Evolutionary conservation across 2,888 invertebrate species (phyloP), one percentile per base, ranked within the genome.

Genomic region (Drosophila sordidula): DNA sequence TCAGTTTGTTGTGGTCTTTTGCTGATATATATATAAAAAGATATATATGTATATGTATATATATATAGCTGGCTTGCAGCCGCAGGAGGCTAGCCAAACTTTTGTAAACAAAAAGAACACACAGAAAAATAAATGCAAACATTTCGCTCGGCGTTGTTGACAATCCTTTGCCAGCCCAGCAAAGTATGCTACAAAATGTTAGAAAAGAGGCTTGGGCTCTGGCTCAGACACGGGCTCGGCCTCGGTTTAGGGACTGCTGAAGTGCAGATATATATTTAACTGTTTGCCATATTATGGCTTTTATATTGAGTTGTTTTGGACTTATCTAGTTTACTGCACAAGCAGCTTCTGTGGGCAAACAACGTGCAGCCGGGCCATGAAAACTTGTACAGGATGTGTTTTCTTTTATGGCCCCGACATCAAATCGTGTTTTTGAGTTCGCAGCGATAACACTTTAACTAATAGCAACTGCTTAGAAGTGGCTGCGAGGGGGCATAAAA

Each of bases 251-350:
- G 11, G 14, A 5, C 14, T 18, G 39, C 16, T 55, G 49, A 42
- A 26, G 54, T 16, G 34, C 12, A 61, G 54, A 74, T 64, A 78
- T 63, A 51, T 75, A 52, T 78, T 79, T 87, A 82, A 86, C 83
- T 79, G 83, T 75, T 86, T 89, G 88, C 73, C 69, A 72, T 89
- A 86, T 86, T 86, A 89, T 89, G 88, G 89, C 88, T 86, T 86
- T 86, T 86, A 87, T 88, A 86, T 86, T 86, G 88, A 86, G 89
- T 86, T 89, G 85, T 89, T 86, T 88, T 86, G 86, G 88, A 80
- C 88, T 89, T 86, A 86, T 86, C 89, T 86, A 86, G 78, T 88
- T 88, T 88, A 88, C 67, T 69, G 86, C 61, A n/a, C 26, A 62
- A 50, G 54, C 50, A 51, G 57, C 69, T 56, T 61, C 64, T 65